Evolutionary conservation across 1,140 invertebrate genomes (phyloP).

Genomic region (Ceratitis capitata): DNA sequence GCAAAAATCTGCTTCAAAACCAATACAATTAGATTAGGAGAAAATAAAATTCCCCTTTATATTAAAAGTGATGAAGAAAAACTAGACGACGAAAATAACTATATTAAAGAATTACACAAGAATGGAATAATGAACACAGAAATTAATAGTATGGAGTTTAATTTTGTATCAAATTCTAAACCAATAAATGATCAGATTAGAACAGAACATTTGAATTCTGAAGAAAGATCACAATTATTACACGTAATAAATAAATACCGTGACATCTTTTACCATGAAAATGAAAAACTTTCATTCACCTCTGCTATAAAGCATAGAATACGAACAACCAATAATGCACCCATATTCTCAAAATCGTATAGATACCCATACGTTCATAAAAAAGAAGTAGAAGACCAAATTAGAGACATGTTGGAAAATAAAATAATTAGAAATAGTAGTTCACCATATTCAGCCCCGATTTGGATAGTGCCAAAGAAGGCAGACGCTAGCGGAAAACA

Average conservation of each 20-base stretch:
- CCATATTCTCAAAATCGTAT: not conserved
- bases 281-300: not conserved
- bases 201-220: conserved; percentile 6
- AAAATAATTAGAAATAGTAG: too few relatives aligned
- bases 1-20: too few relatives aligned
- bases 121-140: too few relatives aligned
- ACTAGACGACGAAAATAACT: conserved; percentile 24
- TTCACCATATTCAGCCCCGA: too few relatives aligned
- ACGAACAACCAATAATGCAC: not conserved
- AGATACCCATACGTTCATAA: not conserved
- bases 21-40: too few relatives aligned
- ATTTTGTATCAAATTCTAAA: too few relatives aligned
- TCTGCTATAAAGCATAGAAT: not conserved
- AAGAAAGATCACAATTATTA: conserved; percentile 10
- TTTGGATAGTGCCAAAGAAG: too few relatives aligned
- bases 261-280: conserved; percentile 36
- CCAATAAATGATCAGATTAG: conserved; percentile 2
- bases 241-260: not conserved
- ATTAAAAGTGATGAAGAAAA: too few relatives aligned
- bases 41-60: too few relatives aligned
- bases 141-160: too few relatives aligned
- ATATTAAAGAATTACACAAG: conserved; percentile 25
- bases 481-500: too few relatives aligned
- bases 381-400: not conserved
- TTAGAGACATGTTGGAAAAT: not conserved